Evolutionary conservation across 1,140 invertebrate genomes (phyloP), one percentile per base, ranked within the genome.

Genomic region (Zophobas morio): DNA sequence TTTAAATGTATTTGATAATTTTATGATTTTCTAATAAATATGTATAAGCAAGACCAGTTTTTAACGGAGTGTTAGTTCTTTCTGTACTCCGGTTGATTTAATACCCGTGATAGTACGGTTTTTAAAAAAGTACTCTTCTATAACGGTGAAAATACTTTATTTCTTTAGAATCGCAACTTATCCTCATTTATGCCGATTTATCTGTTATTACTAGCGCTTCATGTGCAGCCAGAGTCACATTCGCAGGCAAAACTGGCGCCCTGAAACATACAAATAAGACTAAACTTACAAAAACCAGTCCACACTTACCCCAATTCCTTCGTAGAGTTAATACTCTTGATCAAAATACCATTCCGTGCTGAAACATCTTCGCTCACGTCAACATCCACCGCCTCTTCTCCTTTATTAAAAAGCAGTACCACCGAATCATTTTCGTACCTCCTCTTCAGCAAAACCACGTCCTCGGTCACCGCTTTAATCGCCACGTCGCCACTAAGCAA

Each of bases 371-470:
- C 63, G n/a, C 32, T 71, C n/a, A 70, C 63, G 1, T 53, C 39
- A 6, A 32, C 32, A 20, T 20, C 20, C 20, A 20, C 20, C 20
- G 20, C 20, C 20, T 20, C 20, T 47, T 57, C 8, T 71, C 77
- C 73, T 1, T 46, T 20, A 53, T 78, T 78, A 51, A 75, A 78
- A 5, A 78, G 32, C 20, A 78, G 36, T 36, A 53, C 74, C 8
- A 70, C 53, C 32, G 63, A 63, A 6, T 33, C 32, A 1, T 66
- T 40, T 6, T 75, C 63, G 2, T 46, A 32, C n/a, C 56, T 70
- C 20, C 77, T 75, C 57, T 70, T 53, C 40, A 78, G 4, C 36
- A 75, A 60, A 53, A 73, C 6, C 32, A 35, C 20, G 39, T 73
- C 1, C 36, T 73, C 71, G 33, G 32, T 33, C 33, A 72, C 33